Percentiles rank a stretch among this genome's conserved stretches.
phyloP scores from a whole-genome alignment of 1,140 invertebrate species.

The Lepidotrigona ventralis region DNA sequence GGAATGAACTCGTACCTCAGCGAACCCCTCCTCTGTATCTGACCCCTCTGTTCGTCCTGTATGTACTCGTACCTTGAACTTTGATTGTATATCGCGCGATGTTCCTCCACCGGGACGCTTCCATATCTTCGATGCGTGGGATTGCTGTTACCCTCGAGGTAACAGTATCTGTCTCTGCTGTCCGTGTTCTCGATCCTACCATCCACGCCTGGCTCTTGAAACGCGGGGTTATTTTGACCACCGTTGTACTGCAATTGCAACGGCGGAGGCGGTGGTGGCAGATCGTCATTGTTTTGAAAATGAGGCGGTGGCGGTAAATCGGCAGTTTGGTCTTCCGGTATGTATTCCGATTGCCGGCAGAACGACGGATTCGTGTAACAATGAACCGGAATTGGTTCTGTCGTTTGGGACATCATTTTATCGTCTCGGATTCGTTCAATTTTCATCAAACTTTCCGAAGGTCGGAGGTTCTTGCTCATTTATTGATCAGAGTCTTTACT shows the following conservation, averaged over 20 bases:
- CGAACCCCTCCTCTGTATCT: slow-evolving; percentile 65
- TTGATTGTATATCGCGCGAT: slow-evolving; percentile 53
- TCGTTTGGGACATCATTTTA: slow-evolving; percentile 56
- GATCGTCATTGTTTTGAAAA: slow-evolving; percentile 71
- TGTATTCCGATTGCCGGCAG: slow-evolving; percentile 86
- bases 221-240: slow-evolving; percentile 74
- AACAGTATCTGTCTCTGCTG: slow-evolving; percentile 67
- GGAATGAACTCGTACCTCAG: slow-evolving; percentile 69
- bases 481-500: too few species aligned
- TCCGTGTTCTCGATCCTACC: background rate
- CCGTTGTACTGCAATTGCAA: slow-evolving; percentile 62
- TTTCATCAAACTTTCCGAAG: background rate
- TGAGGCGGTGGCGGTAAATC: slow-evolving; percentile 71
- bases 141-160: slow-evolving; percentile 63
- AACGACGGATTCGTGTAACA: slow-evolving; percentile 89
- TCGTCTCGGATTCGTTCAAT: background rate
- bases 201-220: slow-evolving; percentile 62
- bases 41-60: slow-evolving; percentile 62
- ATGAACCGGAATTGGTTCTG: slow-evolving; percentile 70
- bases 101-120: slow-evolving; percentile 69
- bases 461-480: background rate
- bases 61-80: slow-evolving; percentile 75
- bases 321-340: slow-evolving; percentile 60
- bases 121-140: slow-evolving; percentile 65
- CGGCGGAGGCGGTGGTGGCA: slow-evolving; percentile 73